These are phyloP conservation scores for Barypeithes pellucidus DNA, from an alignment of 2,888 invertebrate species.

Conservation along the genomic window DNA sequence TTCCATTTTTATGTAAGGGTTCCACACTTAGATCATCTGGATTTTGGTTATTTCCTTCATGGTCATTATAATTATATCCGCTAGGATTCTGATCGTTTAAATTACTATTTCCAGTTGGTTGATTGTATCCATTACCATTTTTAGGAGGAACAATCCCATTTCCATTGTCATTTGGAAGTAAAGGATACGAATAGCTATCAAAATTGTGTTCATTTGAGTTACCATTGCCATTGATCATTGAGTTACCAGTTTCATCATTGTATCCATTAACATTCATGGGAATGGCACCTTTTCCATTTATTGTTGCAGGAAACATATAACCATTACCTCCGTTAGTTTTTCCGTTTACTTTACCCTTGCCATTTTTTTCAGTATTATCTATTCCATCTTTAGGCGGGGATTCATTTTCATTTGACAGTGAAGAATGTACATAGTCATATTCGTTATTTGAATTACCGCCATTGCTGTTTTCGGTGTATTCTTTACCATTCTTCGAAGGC, in stretches of 20 bases:
- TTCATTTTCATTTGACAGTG: constrained; percentile 1
- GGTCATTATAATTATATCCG: constrained; percentile 6
- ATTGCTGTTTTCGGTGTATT: background rate
- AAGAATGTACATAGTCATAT: constrained; percentile 1
- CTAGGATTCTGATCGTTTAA: background rate
- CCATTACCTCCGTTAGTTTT: too few species aligned
- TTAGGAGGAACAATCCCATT: too few species aligned
- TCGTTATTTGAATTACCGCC: background rate
- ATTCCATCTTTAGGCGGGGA: background rate
- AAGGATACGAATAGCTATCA: background rate
- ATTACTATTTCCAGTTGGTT: background rate
- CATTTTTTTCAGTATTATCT: constrained; percentile 3
- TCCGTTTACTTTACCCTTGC: too few species aligned
- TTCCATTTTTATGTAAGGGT: constrained; percentile 7
- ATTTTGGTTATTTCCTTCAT: constrained; percentile 7
- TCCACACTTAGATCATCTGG: constrained; percentile 1
- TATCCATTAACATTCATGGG: constrained; percentile 2
- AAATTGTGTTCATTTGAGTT: background rate
- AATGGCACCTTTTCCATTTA: background rate
- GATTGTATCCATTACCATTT: constrained; percentile 3
- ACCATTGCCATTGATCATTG: background rate
- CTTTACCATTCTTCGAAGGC: background rate
- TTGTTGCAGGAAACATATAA: too few species aligned
- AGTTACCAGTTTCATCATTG: background rate
- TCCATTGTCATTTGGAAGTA: too few species aligned